phyloP scores from a whole-genome alignment of 2,888 invertebrate species.

The Phymatocera aterrima region DNA sequence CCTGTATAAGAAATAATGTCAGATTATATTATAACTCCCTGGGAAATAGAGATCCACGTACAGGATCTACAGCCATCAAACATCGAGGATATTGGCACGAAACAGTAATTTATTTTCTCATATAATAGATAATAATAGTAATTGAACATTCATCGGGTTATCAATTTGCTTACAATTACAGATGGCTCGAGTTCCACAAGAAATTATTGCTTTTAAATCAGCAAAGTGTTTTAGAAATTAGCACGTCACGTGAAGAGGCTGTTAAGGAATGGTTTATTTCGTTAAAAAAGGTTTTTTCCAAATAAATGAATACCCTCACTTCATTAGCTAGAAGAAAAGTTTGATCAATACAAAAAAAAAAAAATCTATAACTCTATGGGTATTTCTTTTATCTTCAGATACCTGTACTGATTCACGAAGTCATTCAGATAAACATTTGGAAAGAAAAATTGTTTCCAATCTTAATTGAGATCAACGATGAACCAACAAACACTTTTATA shows the following conservation, averaged over 20 bases:
- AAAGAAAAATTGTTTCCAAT: slow-evolving; percentile 88
- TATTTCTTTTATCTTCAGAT: slow-evolving; percentile 77
- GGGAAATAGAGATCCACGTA: slow-evolving; percentile 86
- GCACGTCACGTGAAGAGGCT: slow-evolving; percentile 86
- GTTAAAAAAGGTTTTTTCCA: slow-evolving; percentile 84
- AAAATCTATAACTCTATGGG: too few relatives aligned
- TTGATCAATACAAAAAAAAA: slow-evolving; percentile 36
- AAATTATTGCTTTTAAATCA: slow-evolving; percentile 90
- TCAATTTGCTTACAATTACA: slow-evolving; percentile 66
- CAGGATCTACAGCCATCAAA: slow-evolving; percentile 83
- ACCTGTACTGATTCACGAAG: slow-evolving; percentile 87
- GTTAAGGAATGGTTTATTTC: slow-evolving; percentile 90
- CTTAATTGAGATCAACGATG: slow-evolving; percentile 82
- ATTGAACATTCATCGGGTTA: not conserved
- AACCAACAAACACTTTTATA: slow-evolving; percentile 84
- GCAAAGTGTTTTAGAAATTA: slow-evolving; percentile 90
- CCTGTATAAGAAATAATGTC: slow-evolving; percentile 53
- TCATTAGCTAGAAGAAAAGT: slow-evolving; percentile 14
- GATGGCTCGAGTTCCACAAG: slow-evolving; percentile 90
- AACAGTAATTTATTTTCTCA: slow-evolving; percentile 71
- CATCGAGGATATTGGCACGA: slow-evolving; percentile 83
- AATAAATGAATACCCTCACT: not conserved
- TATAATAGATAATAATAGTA: slow-evolving; percentile 44
- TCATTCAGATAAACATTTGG: slow-evolving; percentile 90
- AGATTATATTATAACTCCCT: slow-evolving; percentile 77